These are phyloP conservation scores for Drosophila guanche DNA, from an alignment of 1,140 invertebrate genomes.

Conservation along the genomic window DNA sequence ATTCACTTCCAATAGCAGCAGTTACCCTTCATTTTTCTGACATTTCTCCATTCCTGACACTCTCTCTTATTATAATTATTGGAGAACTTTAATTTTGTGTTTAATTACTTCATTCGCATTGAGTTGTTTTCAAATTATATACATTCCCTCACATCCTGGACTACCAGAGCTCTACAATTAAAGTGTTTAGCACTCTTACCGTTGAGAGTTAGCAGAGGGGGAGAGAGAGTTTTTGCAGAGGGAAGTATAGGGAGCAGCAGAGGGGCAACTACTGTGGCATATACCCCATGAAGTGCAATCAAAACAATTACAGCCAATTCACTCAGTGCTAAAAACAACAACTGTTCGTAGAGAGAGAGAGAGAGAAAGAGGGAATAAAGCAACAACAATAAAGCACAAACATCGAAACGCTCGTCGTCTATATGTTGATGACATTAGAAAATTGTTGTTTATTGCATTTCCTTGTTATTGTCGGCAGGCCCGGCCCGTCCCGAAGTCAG, in stretches of 20 bases:
- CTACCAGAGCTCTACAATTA: slow-evolving; percentile 47
- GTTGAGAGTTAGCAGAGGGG: slow-evolving; percentile 4
- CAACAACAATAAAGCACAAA: slow-evolving; percentile 53
- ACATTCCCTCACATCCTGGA: slow-evolving; percentile 25
- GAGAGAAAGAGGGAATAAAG: slow-evolving; percentile 24
- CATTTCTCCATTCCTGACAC: background rate
- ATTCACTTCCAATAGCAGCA: too few relatives aligned
- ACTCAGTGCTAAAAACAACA: slow-evolving; percentile 66
- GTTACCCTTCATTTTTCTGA: background rate
- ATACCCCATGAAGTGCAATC: slow-evolving; percentile 75
- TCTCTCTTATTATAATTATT: slow-evolving; percentile 1
- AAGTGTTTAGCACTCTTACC: slow-evolving; percentile 50
- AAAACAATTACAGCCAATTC: slow-evolving; percentile 81
- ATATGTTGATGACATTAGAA: slow-evolving; percentile 78
- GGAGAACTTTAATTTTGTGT: slow-evolving; percentile 31
- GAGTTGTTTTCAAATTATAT: slow-evolving; percentile 37
- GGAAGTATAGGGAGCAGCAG: slow-evolving; percentile 4
- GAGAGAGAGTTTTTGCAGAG: slow-evolving; percentile 15
- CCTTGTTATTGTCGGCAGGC: slow-evolving; percentile 51
- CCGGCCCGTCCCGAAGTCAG: too few relatives aligned
- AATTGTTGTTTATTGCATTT: slow-evolving; percentile 81
- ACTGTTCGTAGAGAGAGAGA: slow-evolving; percentile 25
- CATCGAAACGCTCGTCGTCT: slow-evolving; percentile 46
- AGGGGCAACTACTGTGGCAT: background rate
- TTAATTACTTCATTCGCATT: slow-evolving; percentile 47